A percentile compares a stretch with the other conserved stretches of the same genome.
Conservation (phyloP, 2,113 vertebrate species). For the Pelmatolapia mariae region DNA sequence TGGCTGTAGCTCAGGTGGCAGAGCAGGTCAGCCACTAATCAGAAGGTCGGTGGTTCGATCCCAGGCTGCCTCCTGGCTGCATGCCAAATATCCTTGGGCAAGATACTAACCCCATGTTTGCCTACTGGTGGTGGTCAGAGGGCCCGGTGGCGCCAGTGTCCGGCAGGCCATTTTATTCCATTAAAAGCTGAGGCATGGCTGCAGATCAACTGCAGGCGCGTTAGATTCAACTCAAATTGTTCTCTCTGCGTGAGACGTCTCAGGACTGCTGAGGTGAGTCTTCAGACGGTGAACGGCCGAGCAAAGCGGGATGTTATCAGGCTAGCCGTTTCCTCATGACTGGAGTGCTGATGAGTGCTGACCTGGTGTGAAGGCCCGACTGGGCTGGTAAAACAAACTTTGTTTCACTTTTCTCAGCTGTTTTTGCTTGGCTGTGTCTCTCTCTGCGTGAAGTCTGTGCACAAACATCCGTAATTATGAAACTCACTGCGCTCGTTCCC, state of each 20-base stretch:
- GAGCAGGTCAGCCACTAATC: neutral
- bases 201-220: neutral
- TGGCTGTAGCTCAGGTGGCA: neutral
- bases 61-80: neutral
- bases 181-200: neutral
- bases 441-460: neutral
- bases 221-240: neutral
- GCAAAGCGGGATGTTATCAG: neutral
- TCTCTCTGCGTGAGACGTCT: neutral
- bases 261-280: neutral
- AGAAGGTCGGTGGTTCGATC: neutral
- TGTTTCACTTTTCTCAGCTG: neutral
- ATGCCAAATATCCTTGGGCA: neutral
- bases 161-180: neutral
- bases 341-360: neutral
- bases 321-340: neutral
- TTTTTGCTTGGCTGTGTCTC: neutral
- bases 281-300: neutral
- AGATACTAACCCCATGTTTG: neutral
- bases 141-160: neutral
- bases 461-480: neutral
- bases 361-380: neutral
- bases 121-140: neutral
- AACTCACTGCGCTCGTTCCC: neutral
- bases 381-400: neutral